phyloP scores from a whole-genome alignment of 2,888 invertebrate genomes.

The Monopis laevigella region DNA sequence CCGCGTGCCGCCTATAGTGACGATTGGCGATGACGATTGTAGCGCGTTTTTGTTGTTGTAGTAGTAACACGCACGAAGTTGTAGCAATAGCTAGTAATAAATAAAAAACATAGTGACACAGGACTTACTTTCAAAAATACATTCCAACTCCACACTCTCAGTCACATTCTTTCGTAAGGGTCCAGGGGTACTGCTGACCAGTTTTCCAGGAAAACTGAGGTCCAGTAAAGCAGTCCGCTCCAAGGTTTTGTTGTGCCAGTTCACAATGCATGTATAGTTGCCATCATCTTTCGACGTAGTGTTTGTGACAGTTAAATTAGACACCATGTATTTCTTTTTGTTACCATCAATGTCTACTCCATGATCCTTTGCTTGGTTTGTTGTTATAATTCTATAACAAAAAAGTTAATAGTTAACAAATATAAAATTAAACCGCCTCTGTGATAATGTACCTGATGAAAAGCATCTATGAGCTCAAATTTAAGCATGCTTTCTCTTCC shows the following conservation, averaged over 20 bases:
- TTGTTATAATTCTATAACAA: conserved; percentile 30
- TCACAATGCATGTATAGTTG: conserved; percentile 41
- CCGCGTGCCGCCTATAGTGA: too few relatives aligned
- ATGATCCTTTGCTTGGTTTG: conserved; percentile 22
- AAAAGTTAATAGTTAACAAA: conserved; percentile 1
- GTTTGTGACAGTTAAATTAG: conserved; percentile 32
- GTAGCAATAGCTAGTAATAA: too few relatives aligned
- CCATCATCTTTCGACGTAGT: conserved; percentile 36
- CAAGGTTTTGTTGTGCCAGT: conserved; percentile 22
- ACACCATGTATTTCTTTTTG: conserved; percentile 26
- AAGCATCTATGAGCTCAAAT: too few relatives aligned
- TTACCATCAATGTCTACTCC: conserved; percentile 32
- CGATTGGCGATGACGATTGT: too few relatives aligned
- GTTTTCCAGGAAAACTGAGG: conserved; percentile 32
- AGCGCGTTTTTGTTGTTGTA: too few relatives aligned
- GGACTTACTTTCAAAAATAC: conserved; percentile 49
- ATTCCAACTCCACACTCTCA: conserved; percentile 32
- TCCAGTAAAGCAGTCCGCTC: conserved; percentile 27
- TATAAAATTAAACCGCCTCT: too few relatives aligned
- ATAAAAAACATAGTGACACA: background rate
- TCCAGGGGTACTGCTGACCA: conserved; percentile 28
- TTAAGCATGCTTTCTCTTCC: too few relatives aligned
- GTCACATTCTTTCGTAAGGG: conserved; percentile 31
- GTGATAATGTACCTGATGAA: too few relatives aligned
- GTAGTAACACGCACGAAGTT: too few relatives aligned